Evolutionary conservation across 2,888 invertebrate genomes (phyloP), one percentile per base, ranked within the genome.

Genomic region (Rhamphomyia laevipes): DNA sequence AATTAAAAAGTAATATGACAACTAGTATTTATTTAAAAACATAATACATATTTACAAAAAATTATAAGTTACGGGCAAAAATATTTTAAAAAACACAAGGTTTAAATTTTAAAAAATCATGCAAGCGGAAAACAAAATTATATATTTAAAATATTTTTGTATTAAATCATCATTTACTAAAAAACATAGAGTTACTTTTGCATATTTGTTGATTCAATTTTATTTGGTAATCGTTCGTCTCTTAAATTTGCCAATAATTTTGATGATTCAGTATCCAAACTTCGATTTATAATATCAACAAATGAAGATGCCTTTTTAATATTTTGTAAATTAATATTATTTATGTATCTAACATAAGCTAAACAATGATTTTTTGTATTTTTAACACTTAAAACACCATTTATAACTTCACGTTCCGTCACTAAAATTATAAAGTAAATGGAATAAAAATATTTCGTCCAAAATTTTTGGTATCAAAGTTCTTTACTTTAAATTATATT

Each of bases 331-430:
- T 96, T 96, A 51, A 99, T 96, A 66, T 96, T 95, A 72, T 94
- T 93, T 66, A 99, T 96, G 69, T 94, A 93, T 49, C 96, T 77
- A 4, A 91, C 81, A 70, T 96, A 97, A 0, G 94, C 94, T 41
- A 97, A 73, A 60, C 94, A 93, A 68, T 96, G 95, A 62, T 95
- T 94, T 66, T 91, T 89, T 0, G 92, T 93, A 63, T 95, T 92
- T 63, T 87, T 88, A 0, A 95, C 94, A 62, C 86, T 88, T 16
- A 99, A 71, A 6, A 97, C 78, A 0, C 97, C 97, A 62, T 95
- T 92, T 58, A 95, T 94, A 0, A 99, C 94, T 73, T 99, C 97
- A 42, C 96, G 77, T 73, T 97, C 97, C 2, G 97, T 99, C 21
- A 97, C 97, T 94, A 69, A 66, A 53, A 21, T 7, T 16, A 6